Percentiles rank a stretch among this genome's conserved stretches.
These are phyloP conservation scores for Malacoraja senta DNA, from an alignment of 2,797 vertebrate species.

Conservation along the genomic window DNA sequence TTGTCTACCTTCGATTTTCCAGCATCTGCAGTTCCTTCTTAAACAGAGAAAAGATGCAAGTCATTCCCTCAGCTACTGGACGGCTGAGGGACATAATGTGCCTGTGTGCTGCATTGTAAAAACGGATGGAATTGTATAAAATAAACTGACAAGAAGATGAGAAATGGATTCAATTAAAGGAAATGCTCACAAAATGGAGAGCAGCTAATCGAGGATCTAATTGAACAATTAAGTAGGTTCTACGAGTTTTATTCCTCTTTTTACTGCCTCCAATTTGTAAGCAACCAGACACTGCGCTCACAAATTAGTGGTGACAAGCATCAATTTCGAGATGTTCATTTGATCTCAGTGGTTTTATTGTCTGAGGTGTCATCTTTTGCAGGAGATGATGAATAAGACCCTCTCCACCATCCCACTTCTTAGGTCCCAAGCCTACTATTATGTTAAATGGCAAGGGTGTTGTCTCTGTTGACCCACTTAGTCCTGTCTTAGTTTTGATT, in stretches of 20 bases:
- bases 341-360: not conserved
- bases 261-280: not conserved
- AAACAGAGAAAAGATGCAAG: too few species aligned
- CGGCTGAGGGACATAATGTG: not conserved
- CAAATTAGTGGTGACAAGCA: not conserved
- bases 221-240: conserved; percentile 8
- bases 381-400: too few species aligned
- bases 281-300: not conserved
- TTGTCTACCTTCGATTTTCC: too few species aligned
- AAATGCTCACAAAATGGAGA: not conserved
- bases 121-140: too few species aligned
- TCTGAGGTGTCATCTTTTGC: too few species aligned
- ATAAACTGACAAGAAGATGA: not conserved
- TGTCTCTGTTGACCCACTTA: too few species aligned
- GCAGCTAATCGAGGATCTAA: not conserved
- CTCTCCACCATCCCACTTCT: too few species aligned
- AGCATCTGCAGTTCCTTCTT: too few species aligned
- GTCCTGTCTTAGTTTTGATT: too few species aligned
- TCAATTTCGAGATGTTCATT: not conserved
- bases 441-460: too few species aligned
- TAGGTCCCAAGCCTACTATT: too few species aligned
- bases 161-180: conserved; percentile 4
- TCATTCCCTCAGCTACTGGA: not conserved
- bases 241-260: not conserved
- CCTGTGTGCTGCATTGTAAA: not conserved